Conservation (phyloP, 2,797 vertebrate species). For the Enteromius treurensis region DNA sequence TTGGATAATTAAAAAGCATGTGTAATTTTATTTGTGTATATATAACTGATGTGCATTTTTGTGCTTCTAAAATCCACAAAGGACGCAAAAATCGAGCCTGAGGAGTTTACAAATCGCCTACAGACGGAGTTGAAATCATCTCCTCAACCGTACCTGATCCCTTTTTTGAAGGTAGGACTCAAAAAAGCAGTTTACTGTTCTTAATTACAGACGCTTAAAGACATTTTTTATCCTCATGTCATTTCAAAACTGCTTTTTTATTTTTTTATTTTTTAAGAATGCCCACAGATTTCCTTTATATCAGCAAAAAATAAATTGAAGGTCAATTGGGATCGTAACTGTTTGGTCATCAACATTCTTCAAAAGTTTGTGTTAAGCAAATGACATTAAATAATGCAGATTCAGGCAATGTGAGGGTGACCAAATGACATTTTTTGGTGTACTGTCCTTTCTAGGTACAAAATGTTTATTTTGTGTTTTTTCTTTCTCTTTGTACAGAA, state of each 20-base stretch:
- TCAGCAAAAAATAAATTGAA: neutral
- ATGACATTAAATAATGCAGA: neutral
- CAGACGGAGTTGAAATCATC: slow-evolving; percentile 89
- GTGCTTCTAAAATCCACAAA: slow-evolving; percentile 57
- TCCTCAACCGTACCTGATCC: slow-evolving; percentile 89
- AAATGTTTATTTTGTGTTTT: neutral
- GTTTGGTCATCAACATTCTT: neutral
- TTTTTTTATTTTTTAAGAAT: neutral
- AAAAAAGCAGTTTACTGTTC: neutral
- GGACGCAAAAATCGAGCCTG: slow-evolving; percentile 89
- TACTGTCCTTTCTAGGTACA: neutral
- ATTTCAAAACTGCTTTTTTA: too few species aligned
- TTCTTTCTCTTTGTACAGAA: slow-evolving; percentile 73
- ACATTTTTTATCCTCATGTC: neutral
- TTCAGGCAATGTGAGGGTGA: neutral
- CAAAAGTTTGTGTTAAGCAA: neutral
- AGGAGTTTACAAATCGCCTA: slow-evolving; percentile 87
- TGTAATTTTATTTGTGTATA: neutral
- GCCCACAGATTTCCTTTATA: neutral
- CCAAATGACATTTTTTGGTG: neutral
- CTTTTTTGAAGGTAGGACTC: slow-evolving; percentile 83
- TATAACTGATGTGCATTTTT: slow-evolving; percentile 7
- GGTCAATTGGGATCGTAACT: neutral
- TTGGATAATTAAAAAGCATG: neutral
- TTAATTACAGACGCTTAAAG: neutral